Base-by-base conservation (phyloP, 2,113 vertebrate genomes). In the Martes martes region DNA sequence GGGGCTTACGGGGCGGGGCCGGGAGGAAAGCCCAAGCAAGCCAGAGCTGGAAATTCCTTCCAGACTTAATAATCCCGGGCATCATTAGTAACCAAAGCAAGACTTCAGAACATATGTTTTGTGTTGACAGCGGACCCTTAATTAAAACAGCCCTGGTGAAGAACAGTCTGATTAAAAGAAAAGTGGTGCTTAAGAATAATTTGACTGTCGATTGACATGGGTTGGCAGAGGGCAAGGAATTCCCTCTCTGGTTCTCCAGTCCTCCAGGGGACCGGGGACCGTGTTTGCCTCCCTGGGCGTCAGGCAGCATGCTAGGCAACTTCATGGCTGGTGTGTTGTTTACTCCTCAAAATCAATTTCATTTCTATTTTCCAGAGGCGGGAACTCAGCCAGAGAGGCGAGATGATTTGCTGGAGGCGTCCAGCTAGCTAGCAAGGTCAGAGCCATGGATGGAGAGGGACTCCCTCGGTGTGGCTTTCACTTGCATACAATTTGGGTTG, bases 71-170 rank as follows among this genome's bases (percentile, higher is more conserved):
- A 96, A 96, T 92, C 86, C 87, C 0, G 36, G 95, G 94, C 97
- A 81, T 98, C 97, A 87, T 97, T 97, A 98, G 94, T 28, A 94
- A 97, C 94, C 90, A 86, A 83, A 95, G 92, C 67, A 80, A 96
- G 96, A 86, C 96, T 95, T 90, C 83, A 57, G 94, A 87, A 97
- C 98, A 97, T 92, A 50, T 98, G 98, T 97, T 97, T 97, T 94
- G 97, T 96, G 98, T 97, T 97, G 98, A 97, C 97, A 98, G 97
- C 4, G 19, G 90, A 57, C 83, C 83, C 93, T 84, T 97, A 96
- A 97, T 98, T 90, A 97, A 96, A 96, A 93, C 84, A 92, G 93
- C 79, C 96, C 95, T 14, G 1, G 92, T 91, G 84, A 96, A 94
- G 90, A 90, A 88, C 91, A 63, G 94, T 39, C 95, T 97, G 97